Percentiles rank a stretch among this genome's conserved stretches.
Conservation (phyloP, 2,888 invertebrate species). For the Argynnis bischoffii region DNA sequence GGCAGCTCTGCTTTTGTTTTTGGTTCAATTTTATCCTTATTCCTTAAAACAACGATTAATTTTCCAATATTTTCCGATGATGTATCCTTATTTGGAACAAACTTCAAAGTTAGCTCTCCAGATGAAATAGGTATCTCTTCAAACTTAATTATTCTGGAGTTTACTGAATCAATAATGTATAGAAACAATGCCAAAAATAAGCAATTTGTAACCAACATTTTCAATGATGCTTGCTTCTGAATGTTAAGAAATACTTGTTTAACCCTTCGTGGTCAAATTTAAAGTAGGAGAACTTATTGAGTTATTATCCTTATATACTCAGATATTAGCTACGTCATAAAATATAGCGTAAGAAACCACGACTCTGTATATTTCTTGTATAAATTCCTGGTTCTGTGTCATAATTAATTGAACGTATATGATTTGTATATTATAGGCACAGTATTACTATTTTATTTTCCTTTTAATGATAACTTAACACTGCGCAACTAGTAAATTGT, state of each 20-base stretch:
- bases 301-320: too few relatives aligned
- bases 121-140: conserved; percentile 21
- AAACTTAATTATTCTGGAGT: conserved; percentile 19
- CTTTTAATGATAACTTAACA: too few relatives aligned
- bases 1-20: neutral
- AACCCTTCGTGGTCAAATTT: too few relatives aligned
- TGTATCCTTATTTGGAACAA: conserved; percentile 6
- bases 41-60: neutral
- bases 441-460: too few relatives aligned
- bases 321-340: too few relatives aligned
- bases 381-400: too few relatives aligned
- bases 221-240: neutral
- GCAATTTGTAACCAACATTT: neutral
- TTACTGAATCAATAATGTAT: neutral
- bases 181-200: conserved; percentile 3
- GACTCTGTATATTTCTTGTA: too few relatives aligned
- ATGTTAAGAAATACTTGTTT: neutral
- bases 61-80: conserved; percentile 3
- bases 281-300: too few relatives aligned
- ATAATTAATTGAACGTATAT: too few relatives aligned
- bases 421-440: too few relatives aligned
- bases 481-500: too few relatives aligned
- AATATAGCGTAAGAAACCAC: too few relatives aligned
- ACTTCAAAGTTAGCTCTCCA: conserved; percentile 17
- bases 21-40: neutral